These are phyloP conservation scores for Byasa hedistus DNA, from an alignment of 2,888 invertebrate genomes.

Conservation along the genomic window DNA sequence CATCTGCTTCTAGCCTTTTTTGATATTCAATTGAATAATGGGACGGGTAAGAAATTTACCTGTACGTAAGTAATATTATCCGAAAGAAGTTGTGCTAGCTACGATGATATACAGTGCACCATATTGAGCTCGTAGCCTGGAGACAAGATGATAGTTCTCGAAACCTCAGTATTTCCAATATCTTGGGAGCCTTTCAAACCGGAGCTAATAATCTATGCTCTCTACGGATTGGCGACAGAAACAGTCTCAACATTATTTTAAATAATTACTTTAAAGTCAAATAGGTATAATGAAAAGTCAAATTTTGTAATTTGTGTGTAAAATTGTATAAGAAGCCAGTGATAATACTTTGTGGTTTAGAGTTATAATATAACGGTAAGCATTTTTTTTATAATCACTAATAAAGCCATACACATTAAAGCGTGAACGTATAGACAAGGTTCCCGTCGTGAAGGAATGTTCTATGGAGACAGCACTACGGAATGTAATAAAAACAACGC, in stretches of 20 bases:
- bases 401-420: slow-evolving; percentile 34
- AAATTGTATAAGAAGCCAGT: slow-evolving; percentile 13
- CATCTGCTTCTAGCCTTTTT: no score
- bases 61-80: no score
- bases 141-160: no score
- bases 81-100: no score
- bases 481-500: slow-evolving; percentile 49
- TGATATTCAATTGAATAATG: no score
- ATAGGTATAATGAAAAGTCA: slow-evolving; percentile 15
- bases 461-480: slow-evolving; percentile 33
- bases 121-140: no score
- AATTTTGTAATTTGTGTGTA: slow-evolving; percentile 10
- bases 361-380: slow-evolving; percentile 11
- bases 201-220: no score
- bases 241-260: neutral
- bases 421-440: slow-evolving; percentile 18
- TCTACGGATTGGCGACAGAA: no score
- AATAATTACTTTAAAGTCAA: neutral
- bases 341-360: slow-evolving; percentile 8
- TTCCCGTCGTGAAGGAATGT: slow-evolving; percentile 33
- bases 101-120: no score
- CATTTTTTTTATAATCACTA: slow-evolving; percentile 19
- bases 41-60: no score
- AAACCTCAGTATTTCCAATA: no score
- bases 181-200: no score